Percentiles rank a stretch among this genome's conserved stretches.
Conservation (phyloP, 2,797 vertebrate genomes). For the Helostoma temminkii region DNA sequence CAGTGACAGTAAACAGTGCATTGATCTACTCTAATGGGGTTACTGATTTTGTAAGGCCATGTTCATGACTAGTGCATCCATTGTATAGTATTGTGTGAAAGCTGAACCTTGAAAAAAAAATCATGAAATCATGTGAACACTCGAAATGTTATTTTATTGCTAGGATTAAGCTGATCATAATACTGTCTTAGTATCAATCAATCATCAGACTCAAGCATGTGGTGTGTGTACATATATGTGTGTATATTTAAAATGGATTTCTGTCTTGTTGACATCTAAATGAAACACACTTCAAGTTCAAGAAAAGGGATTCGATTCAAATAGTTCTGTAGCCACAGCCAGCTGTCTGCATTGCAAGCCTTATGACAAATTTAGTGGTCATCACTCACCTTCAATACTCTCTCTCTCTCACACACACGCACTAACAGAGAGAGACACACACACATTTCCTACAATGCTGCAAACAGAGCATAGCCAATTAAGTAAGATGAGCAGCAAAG, state of each 20-base stretch:
- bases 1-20: neutral
- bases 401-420: conserved; percentile 2
- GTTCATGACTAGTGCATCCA: neutral
- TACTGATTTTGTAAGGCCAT: neutral
- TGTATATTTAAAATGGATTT: neutral
- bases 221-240: neutral
- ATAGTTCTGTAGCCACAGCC: conserved; percentile 7
- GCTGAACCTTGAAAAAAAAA: no score
- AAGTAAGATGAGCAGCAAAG: conserved; percentile 73
- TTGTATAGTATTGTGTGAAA: no score
- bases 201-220: no score
- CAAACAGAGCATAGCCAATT: conserved; percentile 81
- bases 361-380: conserved; percentile 48
- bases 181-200: no score
- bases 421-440: conserved; percentile 24
- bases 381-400: conserved; percentile 12
- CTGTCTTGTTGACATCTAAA: neutral
- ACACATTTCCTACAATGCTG: conserved; percentile 53
- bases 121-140: no score
- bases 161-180: no score
- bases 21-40: neutral
- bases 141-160: no score
- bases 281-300: conserved; percentile 3
- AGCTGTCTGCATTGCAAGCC: conserved; percentile 13
- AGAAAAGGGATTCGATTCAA: conserved; percentile 7